Percentiles rank a stretch among this genome's conserved stretches.
phyloP scores from a whole-genome alignment of 2,888 invertebrate species.

The Meloe dianella region DNA sequence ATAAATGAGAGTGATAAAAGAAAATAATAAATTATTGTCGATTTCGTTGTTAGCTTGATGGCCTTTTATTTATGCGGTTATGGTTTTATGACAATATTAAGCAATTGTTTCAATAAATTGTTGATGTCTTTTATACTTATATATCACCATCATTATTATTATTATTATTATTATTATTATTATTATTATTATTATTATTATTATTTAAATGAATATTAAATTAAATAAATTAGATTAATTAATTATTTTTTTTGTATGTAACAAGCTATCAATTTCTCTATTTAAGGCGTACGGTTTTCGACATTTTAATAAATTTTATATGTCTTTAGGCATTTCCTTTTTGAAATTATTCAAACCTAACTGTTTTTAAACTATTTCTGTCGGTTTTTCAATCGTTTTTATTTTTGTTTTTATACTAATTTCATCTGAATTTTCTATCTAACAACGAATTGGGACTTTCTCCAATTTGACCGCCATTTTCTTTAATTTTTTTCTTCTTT shows the following conservation, averaged over 20 bases:
- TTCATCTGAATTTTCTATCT: neutral
- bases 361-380: no score
- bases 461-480: constrained; percentile 8
- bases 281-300: neutral
- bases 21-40: neutral
- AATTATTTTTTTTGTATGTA: no score
- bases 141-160: no score
- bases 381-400: no score
- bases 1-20: neutral
- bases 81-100: constrained; percentile 1
- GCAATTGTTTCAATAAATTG: constrained; percentile 10
- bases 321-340: neutral
- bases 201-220: no score
- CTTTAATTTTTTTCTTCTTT: no score
- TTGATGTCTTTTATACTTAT: neutral
- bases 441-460: no score
- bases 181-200: neutral
- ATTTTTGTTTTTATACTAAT: neutral
- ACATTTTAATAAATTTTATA: no score
- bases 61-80: constrained; percentile 3
- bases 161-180: neutral
- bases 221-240: no score
- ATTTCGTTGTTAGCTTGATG: neutral
- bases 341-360: neutral
- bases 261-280: no score